These are phyloP conservation scores for Triplophysa yarkandensis DNA, from an alignment of 2,797 vertebrate genomes.

Conservation along the genomic window DNA sequence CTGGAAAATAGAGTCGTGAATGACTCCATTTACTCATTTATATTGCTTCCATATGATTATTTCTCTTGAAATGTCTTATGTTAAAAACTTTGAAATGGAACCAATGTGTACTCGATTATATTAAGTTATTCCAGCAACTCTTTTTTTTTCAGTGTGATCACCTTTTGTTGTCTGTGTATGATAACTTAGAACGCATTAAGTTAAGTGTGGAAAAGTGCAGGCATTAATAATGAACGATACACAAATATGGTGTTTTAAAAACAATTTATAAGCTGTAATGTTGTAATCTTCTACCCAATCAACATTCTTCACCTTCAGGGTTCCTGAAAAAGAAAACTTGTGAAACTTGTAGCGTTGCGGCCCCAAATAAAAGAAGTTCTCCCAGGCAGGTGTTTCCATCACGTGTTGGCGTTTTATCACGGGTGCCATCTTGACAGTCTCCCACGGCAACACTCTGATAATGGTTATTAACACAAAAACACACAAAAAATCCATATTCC, in stretches of 20 bases:
- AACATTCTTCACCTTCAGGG: constrained; percentile 74
- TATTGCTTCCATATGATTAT: no score
- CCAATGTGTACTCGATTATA: no score
- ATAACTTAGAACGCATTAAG: no score
- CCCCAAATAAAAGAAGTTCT: constrained; percentile 77
- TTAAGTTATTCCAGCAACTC: no score
- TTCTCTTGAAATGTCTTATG: no score
- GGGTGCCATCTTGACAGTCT: constrained; percentile 80
- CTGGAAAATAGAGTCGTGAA: no score
- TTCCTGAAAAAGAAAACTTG: constrained; percentile 69
- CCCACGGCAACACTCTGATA: constrained; percentile 78
- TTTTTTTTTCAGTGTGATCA: no score
- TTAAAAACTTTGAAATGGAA: no score
- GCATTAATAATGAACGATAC: no score
- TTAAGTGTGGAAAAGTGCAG: background rate
- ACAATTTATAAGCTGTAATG: constrained; percentile 61
- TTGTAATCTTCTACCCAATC: constrained; percentile 65
- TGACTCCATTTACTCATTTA: no score
- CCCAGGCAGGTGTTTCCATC: constrained; percentile 77
- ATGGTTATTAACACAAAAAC: constrained; percentile 79
- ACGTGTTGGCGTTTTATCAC: constrained; percentile 81
- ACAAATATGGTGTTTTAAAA: constrained; percentile 62
- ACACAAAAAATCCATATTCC: constrained; percentile 78
- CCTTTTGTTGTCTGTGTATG: no score
- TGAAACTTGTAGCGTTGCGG: constrained; percentile 72